Evolutionary conservation across 2,888 invertebrate genomes (phyloP).

Genomic region (Gryllus longicercus): DNA sequence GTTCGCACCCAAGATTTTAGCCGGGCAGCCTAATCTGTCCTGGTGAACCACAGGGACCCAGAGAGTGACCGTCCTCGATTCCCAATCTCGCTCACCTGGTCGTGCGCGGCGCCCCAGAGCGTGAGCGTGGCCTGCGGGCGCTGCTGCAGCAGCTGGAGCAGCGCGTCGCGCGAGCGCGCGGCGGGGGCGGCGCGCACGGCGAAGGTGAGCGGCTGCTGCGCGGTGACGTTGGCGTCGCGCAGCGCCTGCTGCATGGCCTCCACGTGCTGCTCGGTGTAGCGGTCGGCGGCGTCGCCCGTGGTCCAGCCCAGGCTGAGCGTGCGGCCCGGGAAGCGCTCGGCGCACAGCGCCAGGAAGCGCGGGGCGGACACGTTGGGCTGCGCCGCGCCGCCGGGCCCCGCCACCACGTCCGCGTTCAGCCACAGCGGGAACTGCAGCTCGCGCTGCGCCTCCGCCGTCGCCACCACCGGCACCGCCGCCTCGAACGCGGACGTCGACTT

Average conservation of each 20-base stretch:
- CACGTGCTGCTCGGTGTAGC: slow-evolving; percentile 63
- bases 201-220: slow-evolving; percentile 64
- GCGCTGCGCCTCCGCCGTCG: slow-evolving; percentile 47
- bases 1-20: too few relatives aligned
- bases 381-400: slow-evolving; percentile 66
- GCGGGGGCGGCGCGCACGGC: slow-evolving; percentile 71
- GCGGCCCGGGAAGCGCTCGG: slow-evolving; percentile 58
- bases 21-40: too few relatives aligned
- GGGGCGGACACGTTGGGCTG: slow-evolving; percentile 56
- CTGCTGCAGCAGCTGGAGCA: slow-evolving; percentile 54
- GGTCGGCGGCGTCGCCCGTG: slow-evolving; percentile 55
- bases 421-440: slow-evolving; percentile 72
- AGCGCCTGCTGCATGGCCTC: slow-evolving; percentile 55
- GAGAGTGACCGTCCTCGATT: too few relatives aligned
- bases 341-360: slow-evolving; percentile 59
- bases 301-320: slow-evolving; percentile 85
- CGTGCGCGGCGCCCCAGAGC: slow-evolving; percentile 70
- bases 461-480: slow-evolving; percentile 53
- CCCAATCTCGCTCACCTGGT: slow-evolving; percentile 59
- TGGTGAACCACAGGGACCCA: too few relatives aligned
- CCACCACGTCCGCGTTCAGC: slow-evolving; percentile 83
- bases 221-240: neutral
- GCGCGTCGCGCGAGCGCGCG: slow-evolving; percentile 59
- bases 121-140: slow-evolving; percentile 64
- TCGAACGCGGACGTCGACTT: slow-evolving; percentile 73